Base-by-base conservation (phyloP, 2,888 invertebrate genomes). In the Agrochola lota region DNA sequence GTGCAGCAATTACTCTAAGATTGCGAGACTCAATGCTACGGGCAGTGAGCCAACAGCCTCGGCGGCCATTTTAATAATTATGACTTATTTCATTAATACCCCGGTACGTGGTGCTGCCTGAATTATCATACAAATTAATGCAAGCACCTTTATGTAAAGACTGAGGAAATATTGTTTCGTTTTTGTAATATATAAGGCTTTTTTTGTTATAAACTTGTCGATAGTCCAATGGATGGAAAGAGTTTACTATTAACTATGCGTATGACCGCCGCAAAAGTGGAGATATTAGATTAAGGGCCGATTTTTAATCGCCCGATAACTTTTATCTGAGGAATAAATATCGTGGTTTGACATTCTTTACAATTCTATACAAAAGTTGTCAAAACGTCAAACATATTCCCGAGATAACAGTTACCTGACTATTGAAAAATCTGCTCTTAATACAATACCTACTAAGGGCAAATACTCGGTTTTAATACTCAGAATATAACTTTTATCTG, bases 1-100 rank as follows among this genome's bases (percentile, higher is more conserved):
- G 89, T 92, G 91, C 91, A 90, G 93, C 94, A 94, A 95, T 94
- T 94, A 94, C 86, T 93, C 92, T 91, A 93, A 94, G 94, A 95
- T 93, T 92, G 92, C 91, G 90, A 88, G 88, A 90, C 92, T 92
- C 91, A 92, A 93, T 92, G 93, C 89, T 84, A 87, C 91, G 93
- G 95, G 95, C 95, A 91, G 84, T 78, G 83, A 94, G 95, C 95
- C 95, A 95, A 93, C 90, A 90, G 91, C 90, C 91, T 90, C 87
- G 90, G 86, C 85, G 73, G 77, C 91, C 91, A 93, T 92, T 95
- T 94, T 92, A 93, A 93, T 94, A 94, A 95, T 94, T 93, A 94
- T 92, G 93, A 93, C 90, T 93, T 92, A 93, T 92, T 92, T 89
- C 91, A 91, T 93, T 92, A 91, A 93, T 91, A 90, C 89, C 85